These are phyloP conservation scores for Aix galericulata DNA, from an alignment of 2,113 vertebrate genomes.

Conservation along the genomic window DNA sequence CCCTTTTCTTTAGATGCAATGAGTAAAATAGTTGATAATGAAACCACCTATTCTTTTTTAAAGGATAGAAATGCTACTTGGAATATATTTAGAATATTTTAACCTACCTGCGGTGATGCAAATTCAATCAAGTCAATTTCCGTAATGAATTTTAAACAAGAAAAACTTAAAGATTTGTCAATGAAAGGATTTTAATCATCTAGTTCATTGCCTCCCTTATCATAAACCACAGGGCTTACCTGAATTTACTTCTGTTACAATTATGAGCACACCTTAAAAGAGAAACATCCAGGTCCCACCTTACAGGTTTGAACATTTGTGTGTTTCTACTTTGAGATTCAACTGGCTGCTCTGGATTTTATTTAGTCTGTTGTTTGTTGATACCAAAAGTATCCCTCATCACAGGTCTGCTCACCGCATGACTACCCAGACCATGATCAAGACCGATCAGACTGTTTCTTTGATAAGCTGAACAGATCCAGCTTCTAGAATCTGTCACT, in stretches of 20 bases:
- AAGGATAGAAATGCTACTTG: neutral
- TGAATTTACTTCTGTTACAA: slow-evolving; percentile 6
- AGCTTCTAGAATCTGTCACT: neutral
- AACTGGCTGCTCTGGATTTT: neutral
- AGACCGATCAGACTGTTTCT: neutral
- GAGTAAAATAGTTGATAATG: neutral
- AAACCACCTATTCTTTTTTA: neutral
- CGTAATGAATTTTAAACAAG: neutral
- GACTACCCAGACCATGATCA: neutral
- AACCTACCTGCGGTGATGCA: neutral
- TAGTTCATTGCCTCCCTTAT: neutral
- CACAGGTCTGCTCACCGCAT: neutral
- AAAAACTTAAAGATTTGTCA: neutral
- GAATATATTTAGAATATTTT: neutral
- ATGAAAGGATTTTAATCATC: neutral
- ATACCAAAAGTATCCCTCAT: neutral
- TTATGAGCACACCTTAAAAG: neutral
- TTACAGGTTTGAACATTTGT: neutral
- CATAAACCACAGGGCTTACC: neutral
- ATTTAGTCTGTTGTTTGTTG: neutral
- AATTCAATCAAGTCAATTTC: neutral
- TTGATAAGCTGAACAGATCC: neutral
- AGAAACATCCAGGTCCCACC: neutral
- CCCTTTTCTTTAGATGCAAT: neutral
- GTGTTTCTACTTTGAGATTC: neutral